Evolutionary conservation across 2,113 vertebrate species (phyloP).

Genomic region (Caracal caracal): DNA sequence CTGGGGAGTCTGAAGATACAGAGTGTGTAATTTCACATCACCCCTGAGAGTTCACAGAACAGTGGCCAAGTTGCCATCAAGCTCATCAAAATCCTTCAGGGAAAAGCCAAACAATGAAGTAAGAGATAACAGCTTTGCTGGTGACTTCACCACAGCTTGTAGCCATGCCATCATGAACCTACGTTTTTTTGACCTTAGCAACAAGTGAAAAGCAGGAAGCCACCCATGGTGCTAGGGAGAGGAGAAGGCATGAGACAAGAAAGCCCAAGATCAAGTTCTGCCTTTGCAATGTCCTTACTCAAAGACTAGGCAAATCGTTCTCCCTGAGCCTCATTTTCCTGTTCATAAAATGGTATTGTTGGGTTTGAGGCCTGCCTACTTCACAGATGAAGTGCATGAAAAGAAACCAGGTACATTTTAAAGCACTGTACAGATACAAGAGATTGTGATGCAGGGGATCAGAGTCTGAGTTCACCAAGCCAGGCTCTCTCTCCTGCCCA

Average conservation of each 20-base stretch:
- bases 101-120: not conserved
- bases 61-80: not conserved
- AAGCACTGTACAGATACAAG: not conserved
- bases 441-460: not conserved
- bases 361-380: not conserved
- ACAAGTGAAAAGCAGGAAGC: not conserved
- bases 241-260: not conserved
- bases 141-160: not conserved
- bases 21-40: not conserved
- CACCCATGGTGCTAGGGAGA: accelerated
- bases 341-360: not conserved
- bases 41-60: not conserved
- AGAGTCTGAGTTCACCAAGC: not conserved
- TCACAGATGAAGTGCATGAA: not conserved
- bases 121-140: not conserved
- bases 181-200: not conserved
- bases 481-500: too few species aligned
- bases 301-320: not conserved
- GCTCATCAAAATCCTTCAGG: not conserved
- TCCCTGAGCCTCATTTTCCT: not conserved
- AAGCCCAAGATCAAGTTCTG: too few species aligned
- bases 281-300: not conserved
- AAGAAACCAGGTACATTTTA: not conserved
- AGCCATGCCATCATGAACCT: too few species aligned
- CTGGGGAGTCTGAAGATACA: not conserved